Evolutionary conservation across 2,113 vertebrate species (phyloP), one percentile per base, ranked within the genome.

Genomic region (Hystrix cristata): DNA sequence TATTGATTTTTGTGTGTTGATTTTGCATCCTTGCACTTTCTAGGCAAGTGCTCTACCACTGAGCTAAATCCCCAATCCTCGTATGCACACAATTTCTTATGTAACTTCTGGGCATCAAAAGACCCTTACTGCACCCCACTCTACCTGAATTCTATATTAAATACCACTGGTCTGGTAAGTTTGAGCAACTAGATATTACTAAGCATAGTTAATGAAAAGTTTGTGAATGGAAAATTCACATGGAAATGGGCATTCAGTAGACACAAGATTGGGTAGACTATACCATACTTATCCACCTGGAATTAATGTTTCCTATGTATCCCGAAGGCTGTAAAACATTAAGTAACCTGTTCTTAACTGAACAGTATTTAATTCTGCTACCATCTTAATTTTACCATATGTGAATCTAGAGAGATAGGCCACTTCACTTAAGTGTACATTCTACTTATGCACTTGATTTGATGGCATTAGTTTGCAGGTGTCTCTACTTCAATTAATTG

Each of bases 401-500:
- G 62, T 72, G 94, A 93, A 65, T 95, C 31, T 62, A 80, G 34
- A 53, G 59, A 94, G 71, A 95, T 78, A 96, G n/a, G 57, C 93
- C 93, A 96, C 95, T 97, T 97, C 83, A 80, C 83, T 46, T 95
- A 95, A 89, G 86, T 91, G 83, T 95, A 87, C 55, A 87, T 97
- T 97, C 89, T 96, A 80, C 94, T 95, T 94, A 96, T 9, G 72
- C 51, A 95, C 88, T 97, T 97, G 67, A 96, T 97, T 97, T 94
- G 94, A 97, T 89, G 90, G 69, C 85, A 97, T 97, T 97, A 96
- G 57, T 69, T 95, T 96, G 88, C 96, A 96, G 95, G 96, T 96
- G 96, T 81, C 91, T 97, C 93, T 97, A 96, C 97, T 97, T 94
- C 89, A 98, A 93, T 97, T 98, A 98, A 97, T 96, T 97, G 91